Base-by-base conservation (phyloP, 2,888 invertebrate genomes). In the Tipula vernalis region DNA sequence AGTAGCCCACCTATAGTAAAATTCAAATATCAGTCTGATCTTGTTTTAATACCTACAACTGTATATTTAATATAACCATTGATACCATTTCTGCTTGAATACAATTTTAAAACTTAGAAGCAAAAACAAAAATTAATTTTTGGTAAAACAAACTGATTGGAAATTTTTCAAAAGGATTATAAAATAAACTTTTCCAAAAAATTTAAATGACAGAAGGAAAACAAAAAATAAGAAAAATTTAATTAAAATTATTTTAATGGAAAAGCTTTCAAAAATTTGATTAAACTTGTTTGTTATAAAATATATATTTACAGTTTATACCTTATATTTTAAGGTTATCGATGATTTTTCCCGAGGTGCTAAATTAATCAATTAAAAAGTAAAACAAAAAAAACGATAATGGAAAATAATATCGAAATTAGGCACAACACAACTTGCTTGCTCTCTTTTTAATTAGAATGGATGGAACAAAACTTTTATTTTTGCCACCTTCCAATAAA, bases 101-200 rank as follows among this genome's bases (percentile, higher is more conserved):
- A 71, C 71, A 28, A 12, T 71, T 71, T 71, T 28, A 71, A 71
- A 28, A 71, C 10, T n/a, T 51, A 5, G 4, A 51, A 28, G 10
- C 10, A 71, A 3, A 18, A 71, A 18, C 10, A 47, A 28, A 71
- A 18, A 8, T 71, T 71, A 71, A 71, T 71, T 71, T 71, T 71
- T 71, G 71, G 71, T 71, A 71, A 71, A 71, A 71, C 71, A 71
- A 71, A 71, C 71, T 71, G 71, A 71, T 71, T 71, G 71, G 71
- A 71, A 71, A 71, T 71, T 71, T 71, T 28, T 71, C 71, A 71
- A 71, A 71, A 71, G 71, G 71, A 71, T 71, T 71, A 71, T 28
- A 71, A 71, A 18, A 18, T 5, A 15, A 57, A 15, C 8, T 57
- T 57, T 57, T 57, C 12, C 51, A 57, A 71, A 71, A 51, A 51